Conservation (phyloP, 2,888 invertebrate genomes). For the Hydropsyche betteni region DNA sequence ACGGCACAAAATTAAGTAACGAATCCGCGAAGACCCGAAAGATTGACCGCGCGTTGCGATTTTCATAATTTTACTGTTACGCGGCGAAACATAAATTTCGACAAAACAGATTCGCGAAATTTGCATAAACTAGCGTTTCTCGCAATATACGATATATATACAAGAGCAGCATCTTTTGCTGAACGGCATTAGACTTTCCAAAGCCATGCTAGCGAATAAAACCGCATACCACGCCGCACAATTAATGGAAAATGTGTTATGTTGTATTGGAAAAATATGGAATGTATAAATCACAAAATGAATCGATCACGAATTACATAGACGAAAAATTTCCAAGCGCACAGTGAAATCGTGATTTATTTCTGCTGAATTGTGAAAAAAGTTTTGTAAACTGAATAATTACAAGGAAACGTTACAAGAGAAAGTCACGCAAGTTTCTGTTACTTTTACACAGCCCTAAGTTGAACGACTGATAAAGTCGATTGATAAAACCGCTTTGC, state of each 20-base stretch:
- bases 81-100: too few relatives aligned
- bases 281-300: background rate
- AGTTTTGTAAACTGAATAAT: background rate
- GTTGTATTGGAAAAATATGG: background rate
- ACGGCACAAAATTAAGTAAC: too few relatives aligned
- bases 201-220: constrained; percentile 27
- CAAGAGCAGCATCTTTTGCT: background rate
- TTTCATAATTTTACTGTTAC: too few relatives aligned
- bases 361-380: constrained; percentile 14
- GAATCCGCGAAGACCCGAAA: too few relatives aligned
- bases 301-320: constrained; percentile 7
- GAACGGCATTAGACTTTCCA: constrained; percentile 10
- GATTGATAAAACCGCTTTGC: background rate
- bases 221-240: constrained; percentile 16
- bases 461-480: constrained; percentile 12
- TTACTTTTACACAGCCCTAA: background rate
- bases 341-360: constrained; percentile 24
- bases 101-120: background rate
- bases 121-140: background rate
- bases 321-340: background rate
- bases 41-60: too few relatives aligned
- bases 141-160: background rate
- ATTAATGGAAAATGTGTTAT: constrained; percentile 32
- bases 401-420: too few relatives aligned
- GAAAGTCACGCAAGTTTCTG: too few relatives aligned